Evolutionary conservation across 2,888 invertebrate species (phyloP).

Genomic region (Yponomeuta plumbellus): DNA sequence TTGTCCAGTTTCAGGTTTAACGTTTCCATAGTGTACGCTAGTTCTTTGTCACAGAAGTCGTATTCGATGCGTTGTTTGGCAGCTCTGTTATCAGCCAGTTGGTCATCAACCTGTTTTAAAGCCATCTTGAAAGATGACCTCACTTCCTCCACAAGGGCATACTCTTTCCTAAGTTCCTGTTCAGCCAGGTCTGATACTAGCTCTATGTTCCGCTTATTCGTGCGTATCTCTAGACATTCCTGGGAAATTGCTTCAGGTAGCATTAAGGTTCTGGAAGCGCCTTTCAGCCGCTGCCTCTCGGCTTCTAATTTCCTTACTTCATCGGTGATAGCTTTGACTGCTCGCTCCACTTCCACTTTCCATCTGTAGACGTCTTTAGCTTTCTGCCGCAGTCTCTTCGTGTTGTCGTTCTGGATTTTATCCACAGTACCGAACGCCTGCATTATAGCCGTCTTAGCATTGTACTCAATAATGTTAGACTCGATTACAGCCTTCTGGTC

Average conservation of each 20-base stretch:
- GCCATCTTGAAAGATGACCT: conserved; percentile 78
- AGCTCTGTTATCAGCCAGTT: conserved; percentile 84
- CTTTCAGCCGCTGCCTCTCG: conserved; percentile 81
- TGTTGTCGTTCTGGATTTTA: conserved; percentile 81
- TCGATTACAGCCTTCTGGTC: conserved; percentile 68
- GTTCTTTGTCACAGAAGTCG: conserved; percentile 94
- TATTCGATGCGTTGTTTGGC: conserved; percentile 89
- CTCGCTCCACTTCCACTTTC: conserved; percentile 84
- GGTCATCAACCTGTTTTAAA: conserved; percentile 80
- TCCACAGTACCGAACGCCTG: conserved; percentile 80
- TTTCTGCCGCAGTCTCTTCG: conserved; percentile 79
- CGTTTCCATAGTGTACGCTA: conserved; percentile 86
- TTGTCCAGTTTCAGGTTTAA: conserved; percentile 82
- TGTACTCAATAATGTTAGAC: conserved; percentile 77
- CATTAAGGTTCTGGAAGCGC: conserved; percentile 80
- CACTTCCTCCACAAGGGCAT: conserved; percentile 82
- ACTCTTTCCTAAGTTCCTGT: conserved; percentile 85
- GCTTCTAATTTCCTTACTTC: conserved; percentile 83
- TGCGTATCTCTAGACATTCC: conserved; percentile 84
- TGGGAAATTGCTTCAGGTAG: conserved; percentile 85
- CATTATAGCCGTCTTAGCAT: conserved; percentile 79
- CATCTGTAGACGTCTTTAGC: conserved; percentile 83
- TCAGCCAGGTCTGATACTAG: conserved; percentile 85
- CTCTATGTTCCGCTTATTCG: conserved; percentile 82
- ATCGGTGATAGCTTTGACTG: conserved; percentile 80